Percentiles rank a stretch among this genome's conserved stretches.
These are phyloP conservation scores for Diaphora mendica DNA, from an alignment of 2,888 invertebrate species.

Conservation along the genomic window DNA sequence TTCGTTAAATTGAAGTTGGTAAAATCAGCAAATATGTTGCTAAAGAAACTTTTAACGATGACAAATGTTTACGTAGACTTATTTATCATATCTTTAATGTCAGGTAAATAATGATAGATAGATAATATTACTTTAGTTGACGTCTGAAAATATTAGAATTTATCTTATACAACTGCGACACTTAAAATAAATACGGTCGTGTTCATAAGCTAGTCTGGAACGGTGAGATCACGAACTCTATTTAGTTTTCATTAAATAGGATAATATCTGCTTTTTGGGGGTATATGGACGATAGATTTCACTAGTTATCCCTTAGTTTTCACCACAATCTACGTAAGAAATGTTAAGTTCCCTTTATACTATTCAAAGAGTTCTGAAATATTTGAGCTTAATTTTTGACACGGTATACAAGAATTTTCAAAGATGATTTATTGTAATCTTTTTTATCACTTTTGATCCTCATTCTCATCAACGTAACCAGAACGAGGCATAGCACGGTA, in stretches of 20 bases:
- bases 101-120: too few relatives aligned
- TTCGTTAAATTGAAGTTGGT: neutral
- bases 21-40: neutral
- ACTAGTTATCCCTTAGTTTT: neutral
- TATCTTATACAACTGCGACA: neutral
- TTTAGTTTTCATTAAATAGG: neutral
- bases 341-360: too few relatives aligned
- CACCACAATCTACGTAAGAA: neutral
- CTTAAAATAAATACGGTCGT: neutral
- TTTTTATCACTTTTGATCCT: too few relatives aligned
- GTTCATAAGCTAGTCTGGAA: neutral
- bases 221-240: neutral
- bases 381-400: too few relatives aligned
- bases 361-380: too few relatives aligned
- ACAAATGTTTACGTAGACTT: neutral
- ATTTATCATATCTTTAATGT: neutral
- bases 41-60: constrained; percentile 1
- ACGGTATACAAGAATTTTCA: too few relatives aligned
- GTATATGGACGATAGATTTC: neutral
- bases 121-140: neutral
- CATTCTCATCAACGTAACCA: too few relatives aligned
- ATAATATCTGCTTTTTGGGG: neutral
- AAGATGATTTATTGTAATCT: too few relatives aligned
- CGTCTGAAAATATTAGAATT: neutral
- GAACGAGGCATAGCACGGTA: too few relatives aligned